Evolutionary conservation across 2,888 invertebrate species (phyloP).

Genomic region (Hirtodrosophila alboralis): DNA sequence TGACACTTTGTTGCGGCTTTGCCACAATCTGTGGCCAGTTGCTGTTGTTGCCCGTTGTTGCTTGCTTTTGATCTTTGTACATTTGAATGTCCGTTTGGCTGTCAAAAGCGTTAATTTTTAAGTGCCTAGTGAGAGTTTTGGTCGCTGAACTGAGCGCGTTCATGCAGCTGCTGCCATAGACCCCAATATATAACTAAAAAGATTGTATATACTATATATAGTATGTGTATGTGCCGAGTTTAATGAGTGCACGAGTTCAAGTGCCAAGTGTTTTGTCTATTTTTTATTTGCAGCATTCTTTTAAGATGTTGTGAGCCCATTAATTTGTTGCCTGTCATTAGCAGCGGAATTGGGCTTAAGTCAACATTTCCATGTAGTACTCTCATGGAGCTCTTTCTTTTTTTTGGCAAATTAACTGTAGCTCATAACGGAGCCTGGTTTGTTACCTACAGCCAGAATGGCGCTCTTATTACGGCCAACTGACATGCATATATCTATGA

Average conservation of each 20-base stretch:
- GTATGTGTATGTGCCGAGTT: slow-evolving; percentile 22
- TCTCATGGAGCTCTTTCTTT: slow-evolving; percentile 12
- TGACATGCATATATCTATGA: too few species aligned
- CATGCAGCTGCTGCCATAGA: slow-evolving; percentile 50
- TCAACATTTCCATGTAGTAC: slow-evolving; percentile 43
- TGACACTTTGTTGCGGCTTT: slow-evolving; percentile 76
- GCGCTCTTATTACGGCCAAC: slow-evolving; percentile 3
- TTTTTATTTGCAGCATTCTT: slow-evolving; percentile 73
- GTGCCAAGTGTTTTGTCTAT: slow-evolving; percentile 73
- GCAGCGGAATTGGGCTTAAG: slow-evolving; percentile 48
- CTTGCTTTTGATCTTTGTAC: slow-evolving; percentile 52
- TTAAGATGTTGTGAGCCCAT: slow-evolving; percentile 67
- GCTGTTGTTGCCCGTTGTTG: slow-evolving; percentile 23
- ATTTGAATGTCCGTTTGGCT: slow-evolving; percentile 79
- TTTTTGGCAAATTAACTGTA: slow-evolving; percentile 39
- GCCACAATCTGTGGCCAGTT: slow-evolving; percentile 50
- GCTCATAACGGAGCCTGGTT: slow-evolving; percentile 12
- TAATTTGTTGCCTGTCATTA: slow-evolving; percentile 62
- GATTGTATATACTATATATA: too few species aligned
- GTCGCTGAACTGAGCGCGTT: slow-evolving; percentile 39
- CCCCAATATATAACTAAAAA: slow-evolving; percentile 36
- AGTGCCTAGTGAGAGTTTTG: slow-evolving; percentile 78
- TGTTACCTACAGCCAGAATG: background rate
- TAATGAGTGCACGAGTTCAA: slow-evolving; percentile 77
- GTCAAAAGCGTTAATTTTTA: slow-evolving; percentile 81